These are phyloP conservation scores for Trichoplusia ni DNA, from an alignment of 1,140 invertebrate species.

Conservation along the genomic window DNA sequence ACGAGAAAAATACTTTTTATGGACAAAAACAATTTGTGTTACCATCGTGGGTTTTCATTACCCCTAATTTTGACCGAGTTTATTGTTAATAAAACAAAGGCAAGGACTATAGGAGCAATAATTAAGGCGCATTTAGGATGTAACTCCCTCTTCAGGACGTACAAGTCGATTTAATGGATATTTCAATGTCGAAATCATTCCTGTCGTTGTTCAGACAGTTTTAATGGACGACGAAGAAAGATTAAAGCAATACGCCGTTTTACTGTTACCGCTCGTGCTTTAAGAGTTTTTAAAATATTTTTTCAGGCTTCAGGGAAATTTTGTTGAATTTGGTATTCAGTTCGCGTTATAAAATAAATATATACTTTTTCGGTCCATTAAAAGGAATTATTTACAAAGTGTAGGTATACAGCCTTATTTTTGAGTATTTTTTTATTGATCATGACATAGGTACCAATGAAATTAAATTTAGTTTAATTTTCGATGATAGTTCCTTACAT, in stretches of 20 bases:
- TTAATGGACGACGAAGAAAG: background rate
- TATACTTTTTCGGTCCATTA: too few species aligned
- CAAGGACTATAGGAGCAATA: slow-evolving; percentile 42
- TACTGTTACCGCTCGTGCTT: too few species aligned
- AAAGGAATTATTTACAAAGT: too few species aligned
- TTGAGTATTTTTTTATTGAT: too few species aligned
- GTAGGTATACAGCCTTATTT: too few species aligned
- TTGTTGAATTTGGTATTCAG: too few species aligned
- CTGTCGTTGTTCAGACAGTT: background rate
- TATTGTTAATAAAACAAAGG: slow-evolving; percentile 50
- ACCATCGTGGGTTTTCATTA: slow-evolving; percentile 48
- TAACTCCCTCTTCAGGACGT: background rate
- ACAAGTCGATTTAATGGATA: background rate
- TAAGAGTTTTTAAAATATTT: too few species aligned
- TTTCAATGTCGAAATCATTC: background rate
- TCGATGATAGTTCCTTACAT: too few species aligned
- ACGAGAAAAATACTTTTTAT: slow-evolving; percentile 56
- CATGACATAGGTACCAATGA: too few species aligned
- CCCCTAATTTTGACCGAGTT: slow-evolving; percentile 47
- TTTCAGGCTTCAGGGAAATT: too few species aligned
- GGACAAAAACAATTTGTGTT: slow-evolving; percentile 46
- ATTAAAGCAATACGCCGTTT: background rate
- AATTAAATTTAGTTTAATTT: too few species aligned
- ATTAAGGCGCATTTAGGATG: slow-evolving; percentile 5
- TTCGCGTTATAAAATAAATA: too few species aligned